phyloP scores from a whole-genome alignment of 2,113 vertebrate genomes.

The Sinocyclocheilus anshuiensis region DNA sequence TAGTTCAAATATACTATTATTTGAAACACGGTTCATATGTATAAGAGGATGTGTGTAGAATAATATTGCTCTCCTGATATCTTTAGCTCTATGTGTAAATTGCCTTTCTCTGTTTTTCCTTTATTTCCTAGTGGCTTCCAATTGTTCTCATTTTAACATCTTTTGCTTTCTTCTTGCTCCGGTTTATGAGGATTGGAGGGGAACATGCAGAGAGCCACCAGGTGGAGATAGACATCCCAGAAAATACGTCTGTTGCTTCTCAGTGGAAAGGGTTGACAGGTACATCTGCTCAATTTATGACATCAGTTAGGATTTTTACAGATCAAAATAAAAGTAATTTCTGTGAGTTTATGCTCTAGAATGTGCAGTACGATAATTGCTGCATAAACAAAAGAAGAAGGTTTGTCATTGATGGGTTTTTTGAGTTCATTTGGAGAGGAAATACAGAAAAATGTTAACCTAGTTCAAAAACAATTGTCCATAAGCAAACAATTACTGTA shows the following conservation, averaged over 20 bases:
- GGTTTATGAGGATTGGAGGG: not conserved
- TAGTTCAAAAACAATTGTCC: conserved; percentile 48
- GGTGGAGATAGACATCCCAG: conserved; percentile 45
- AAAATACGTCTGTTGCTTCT: not conserved
- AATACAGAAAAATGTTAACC: not conserved
- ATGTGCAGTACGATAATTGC: not conserved
- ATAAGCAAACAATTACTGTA: conserved; percentile 61
- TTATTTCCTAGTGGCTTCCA: not conserved
- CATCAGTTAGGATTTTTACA: not conserved
- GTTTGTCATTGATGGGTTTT: not conserved
- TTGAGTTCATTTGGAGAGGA: not conserved
- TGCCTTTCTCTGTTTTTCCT: not conserved
- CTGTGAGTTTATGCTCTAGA: not conserved
- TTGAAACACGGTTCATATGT: not conserved
- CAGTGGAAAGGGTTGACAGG: not conserved
- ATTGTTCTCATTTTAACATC: not conserved
- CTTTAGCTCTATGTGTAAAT: not conserved
- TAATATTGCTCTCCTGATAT: not conserved
- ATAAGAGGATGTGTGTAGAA: not conserved
- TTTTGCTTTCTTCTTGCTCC: not conserved
- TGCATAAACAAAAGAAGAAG: not conserved
- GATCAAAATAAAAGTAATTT: not conserved
- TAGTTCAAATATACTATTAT: conserved; percentile 36
- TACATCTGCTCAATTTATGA: not conserved
- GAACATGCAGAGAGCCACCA: conserved; percentile 36